A percentile compares a stretch with the other conserved stretches of the same genome.
Evolutionary conservation across 2,797 vertebrate genomes (phyloP).

Genomic region (Poecilia velifera): DNA sequence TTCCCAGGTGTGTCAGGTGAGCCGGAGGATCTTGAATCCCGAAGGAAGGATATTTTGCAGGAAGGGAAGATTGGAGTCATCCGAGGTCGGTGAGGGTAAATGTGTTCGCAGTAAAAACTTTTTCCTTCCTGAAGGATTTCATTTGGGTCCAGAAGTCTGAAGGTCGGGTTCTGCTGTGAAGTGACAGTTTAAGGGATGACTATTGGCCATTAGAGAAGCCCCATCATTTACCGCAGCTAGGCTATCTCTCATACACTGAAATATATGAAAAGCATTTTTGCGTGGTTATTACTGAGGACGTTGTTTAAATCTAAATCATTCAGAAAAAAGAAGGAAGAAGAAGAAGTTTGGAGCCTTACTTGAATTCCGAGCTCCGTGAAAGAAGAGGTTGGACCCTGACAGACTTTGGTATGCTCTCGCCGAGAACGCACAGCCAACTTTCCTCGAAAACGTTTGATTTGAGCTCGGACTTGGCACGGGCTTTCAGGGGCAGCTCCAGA

Average conservation of each 20-base stretch:
- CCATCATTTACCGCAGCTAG: slow-evolving; percentile 13
- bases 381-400: slow-evolving; percentile 8
- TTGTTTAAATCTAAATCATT: slow-evolving; percentile 20
- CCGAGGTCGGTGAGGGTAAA: slow-evolving; percentile 66
- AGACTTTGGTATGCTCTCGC: slow-evolving; percentile 31
- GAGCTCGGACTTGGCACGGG: slow-evolving; percentile 19
- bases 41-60: slow-evolving; percentile 68
- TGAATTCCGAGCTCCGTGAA: neutral
- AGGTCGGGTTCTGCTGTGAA: slow-evolving; percentile 1
- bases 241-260: slow-evolving; percentile 10
- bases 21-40: slow-evolving; percentile 75
- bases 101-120: slow-evolving; percentile 73
- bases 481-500: slow-evolving; percentile 16
- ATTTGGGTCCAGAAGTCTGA: slow-evolving; percentile 36
- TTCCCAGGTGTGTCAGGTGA: slow-evolving; percentile 70
- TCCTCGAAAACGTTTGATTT: slow-evolving; percentile 33
- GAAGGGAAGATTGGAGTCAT: slow-evolving; percentile 65
- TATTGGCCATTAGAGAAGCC: slow-evolving; percentile 23
- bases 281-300: slow-evolving; percentile 2
- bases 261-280: neutral
- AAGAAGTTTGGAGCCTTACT: slow-evolving; percentile 11
- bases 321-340: neutral
- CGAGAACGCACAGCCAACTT: slow-evolving; percentile 34
- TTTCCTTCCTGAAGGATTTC: slow-evolving; percentile 66
- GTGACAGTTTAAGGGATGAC: slow-evolving; percentile 21